A percentile compares a stretch with the other conserved stretches of the same genome.
phyloP scores from a whole-genome alignment of 2,113 vertebrate genomes.

The Albula glossodonta region DNA sequence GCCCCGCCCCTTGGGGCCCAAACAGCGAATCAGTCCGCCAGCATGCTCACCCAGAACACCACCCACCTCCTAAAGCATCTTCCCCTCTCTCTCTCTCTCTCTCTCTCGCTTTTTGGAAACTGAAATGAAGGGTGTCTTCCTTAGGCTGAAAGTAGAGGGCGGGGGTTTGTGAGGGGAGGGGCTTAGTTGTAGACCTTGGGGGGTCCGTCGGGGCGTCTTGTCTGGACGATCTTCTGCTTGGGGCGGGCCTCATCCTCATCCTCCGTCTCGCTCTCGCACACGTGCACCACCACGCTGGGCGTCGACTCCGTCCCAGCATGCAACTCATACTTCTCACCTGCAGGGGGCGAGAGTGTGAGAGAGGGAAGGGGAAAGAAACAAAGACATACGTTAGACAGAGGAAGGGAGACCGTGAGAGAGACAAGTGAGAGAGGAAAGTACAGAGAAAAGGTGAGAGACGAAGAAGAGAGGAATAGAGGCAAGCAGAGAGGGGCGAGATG shows the following conservation, averaged over 20 bases:
- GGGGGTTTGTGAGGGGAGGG: conserved; percentile 57
- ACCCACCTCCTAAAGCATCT: not conserved
- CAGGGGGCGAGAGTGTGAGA: not conserved
- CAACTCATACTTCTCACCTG: conserved; percentile 96
- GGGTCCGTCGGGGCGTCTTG: conserved; percentile 82
- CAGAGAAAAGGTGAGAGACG: not conserved
- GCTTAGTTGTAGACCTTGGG: conserved; percentile 68
- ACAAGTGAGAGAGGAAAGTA: not conserved
- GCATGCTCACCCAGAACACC: conserved; percentile 41
- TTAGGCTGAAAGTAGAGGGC: conserved; percentile 67
- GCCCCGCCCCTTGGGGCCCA: conserved; percentile 38
- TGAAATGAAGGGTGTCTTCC: conserved; percentile 73
- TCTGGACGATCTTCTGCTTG: conserved; percentile 92
- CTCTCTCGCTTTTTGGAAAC: conserved; percentile 44
- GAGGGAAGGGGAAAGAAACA: not conserved
- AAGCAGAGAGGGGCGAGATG: not conserved
- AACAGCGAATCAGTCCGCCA: conserved; percentile 52
- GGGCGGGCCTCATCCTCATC: conserved; percentile 85
- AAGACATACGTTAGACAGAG: not conserved
- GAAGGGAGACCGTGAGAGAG: not conserved
- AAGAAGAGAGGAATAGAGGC: too few relatives aligned
- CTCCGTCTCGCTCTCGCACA: conserved; percentile 90
- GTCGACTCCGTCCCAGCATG: conserved; percentile 95
- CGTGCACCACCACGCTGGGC: conserved; percentile 94
- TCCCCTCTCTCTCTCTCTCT: conserved; percentile 36